Evolutionary conservation across 1,140 invertebrate genomes (phyloP).

Genomic region (Aphis craccivora): DNA sequence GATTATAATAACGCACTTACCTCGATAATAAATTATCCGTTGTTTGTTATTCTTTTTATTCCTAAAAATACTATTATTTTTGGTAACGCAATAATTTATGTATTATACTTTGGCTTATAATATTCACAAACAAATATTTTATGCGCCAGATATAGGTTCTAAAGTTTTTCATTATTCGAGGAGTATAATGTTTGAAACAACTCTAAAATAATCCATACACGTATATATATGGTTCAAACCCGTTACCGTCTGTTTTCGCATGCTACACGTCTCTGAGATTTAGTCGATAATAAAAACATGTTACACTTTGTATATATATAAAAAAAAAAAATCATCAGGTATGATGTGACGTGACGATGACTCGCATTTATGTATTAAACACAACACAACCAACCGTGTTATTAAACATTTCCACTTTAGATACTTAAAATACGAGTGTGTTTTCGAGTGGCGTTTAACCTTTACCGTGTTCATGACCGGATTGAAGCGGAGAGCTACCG

Average conservation of each 20-base stretch:
- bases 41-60: conserved; percentile 26
- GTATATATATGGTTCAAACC: background rate
- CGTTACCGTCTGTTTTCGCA: background rate
- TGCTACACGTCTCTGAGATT: background rate
- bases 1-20: conserved; percentile 48
- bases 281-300: background rate
- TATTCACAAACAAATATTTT: background rate
- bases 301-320: background rate
- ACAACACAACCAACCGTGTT: background rate
- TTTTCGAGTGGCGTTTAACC: background rate
- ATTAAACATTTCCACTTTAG: background rate
- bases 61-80: background rate
- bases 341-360: background rate
- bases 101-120: background rate
- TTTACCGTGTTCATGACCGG: no score
- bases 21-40: conserved; percentile 18
- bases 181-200: background rate
- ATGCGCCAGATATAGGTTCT: background rate
- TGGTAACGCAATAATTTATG: background rate
- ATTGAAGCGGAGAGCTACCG: background rate
- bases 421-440: background rate
- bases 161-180: background rate
- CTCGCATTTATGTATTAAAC: background rate
- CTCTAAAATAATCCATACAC: background rate
- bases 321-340: background rate